Evolutionary conservation across 2,797 vertebrate species (phyloP).

Genomic region (Balearica regulorum): DNA sequence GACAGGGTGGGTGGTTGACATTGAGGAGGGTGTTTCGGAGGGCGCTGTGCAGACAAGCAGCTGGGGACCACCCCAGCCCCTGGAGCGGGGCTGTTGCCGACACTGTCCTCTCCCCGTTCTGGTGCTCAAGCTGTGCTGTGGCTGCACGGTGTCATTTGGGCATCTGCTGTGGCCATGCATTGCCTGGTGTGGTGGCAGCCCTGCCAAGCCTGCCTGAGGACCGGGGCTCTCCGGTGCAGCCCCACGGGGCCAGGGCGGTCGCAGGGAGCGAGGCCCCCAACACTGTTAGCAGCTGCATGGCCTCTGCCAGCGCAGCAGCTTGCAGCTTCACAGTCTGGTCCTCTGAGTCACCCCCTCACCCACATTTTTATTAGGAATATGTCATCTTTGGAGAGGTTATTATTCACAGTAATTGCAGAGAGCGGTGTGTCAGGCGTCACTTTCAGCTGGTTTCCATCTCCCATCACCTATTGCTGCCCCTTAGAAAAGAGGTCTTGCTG

Average conservation of each 20-base stretch:
- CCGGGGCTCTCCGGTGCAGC: neutral
- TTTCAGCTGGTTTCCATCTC: neutral
- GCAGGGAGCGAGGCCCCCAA: neutral
- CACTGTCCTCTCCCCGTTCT: too few species aligned
- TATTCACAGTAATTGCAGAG: neutral
- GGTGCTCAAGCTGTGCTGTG: fast-evolving
- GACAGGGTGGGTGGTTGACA: neutral
- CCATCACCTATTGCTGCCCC: neutral
- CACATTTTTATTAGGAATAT: neutral
- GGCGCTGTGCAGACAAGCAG: neutral
- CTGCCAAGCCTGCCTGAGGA: neutral
- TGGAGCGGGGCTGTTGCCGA: fast-evolving
- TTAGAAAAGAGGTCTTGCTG: neutral
- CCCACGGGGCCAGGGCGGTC: fast-evolving
- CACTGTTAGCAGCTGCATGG: neutral
- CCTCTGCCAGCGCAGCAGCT: neutral
- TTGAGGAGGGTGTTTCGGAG: neutral
- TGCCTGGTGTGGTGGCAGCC: neutral
- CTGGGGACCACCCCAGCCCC: too few species aligned
- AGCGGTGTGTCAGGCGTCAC: neutral
- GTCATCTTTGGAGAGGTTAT: neutral
- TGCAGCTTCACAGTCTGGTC: neutral
- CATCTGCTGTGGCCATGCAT: fast-evolving
- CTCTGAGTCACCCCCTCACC: neutral
- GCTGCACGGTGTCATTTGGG: fast-evolving